Evolutionary conservation across 1,140 invertebrate species (phyloP).

Genomic region (Heliconius hewitsoni): DNA sequence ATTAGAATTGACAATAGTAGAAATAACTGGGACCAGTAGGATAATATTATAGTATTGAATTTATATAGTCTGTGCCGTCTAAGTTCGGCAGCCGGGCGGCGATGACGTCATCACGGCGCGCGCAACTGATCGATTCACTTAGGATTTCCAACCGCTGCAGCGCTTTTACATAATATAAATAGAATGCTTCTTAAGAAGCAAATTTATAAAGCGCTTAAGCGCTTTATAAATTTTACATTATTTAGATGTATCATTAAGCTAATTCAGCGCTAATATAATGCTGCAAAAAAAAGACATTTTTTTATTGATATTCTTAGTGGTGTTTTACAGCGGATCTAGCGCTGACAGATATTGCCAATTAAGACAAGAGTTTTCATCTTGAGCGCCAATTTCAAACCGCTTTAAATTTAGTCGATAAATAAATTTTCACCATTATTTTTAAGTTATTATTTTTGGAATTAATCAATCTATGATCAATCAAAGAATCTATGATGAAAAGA

Average conservation of each 20-base stretch:
- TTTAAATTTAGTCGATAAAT: not conserved
- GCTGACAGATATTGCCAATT: constrained; percentile 30
- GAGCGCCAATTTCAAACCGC: constrained; percentile 21
- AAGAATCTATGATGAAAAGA: too few relatives aligned
- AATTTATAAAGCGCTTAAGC: too few relatives aligned
- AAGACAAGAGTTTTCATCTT: constrained; percentile 14
- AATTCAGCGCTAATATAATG: not conserved
- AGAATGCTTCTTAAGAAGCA: not conserved
- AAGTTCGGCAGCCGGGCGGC: constrained; percentile 47
- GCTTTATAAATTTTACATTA: not conserved
- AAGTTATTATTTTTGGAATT: not conserved
- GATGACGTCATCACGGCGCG: constrained; percentile 74
- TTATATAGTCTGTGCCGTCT: constrained; percentile 55
- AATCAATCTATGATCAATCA: too few relatives aligned
- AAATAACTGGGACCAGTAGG: not conserved
- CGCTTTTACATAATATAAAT: not conserved
- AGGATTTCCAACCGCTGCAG: constrained; percentile 55
- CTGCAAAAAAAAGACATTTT: not conserved
- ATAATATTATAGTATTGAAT: constrained; percentile 20
- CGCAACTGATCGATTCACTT: constrained; percentile 65
- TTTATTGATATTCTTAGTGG: not conserved
- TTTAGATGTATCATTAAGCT: not conserved
- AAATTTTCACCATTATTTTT: not conserved
- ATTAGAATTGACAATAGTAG: not conserved
- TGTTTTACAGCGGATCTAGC: constrained; percentile 37